Conservation (phyloP, 2,888 invertebrate genomes). For the Desoria tigrina region DNA sequence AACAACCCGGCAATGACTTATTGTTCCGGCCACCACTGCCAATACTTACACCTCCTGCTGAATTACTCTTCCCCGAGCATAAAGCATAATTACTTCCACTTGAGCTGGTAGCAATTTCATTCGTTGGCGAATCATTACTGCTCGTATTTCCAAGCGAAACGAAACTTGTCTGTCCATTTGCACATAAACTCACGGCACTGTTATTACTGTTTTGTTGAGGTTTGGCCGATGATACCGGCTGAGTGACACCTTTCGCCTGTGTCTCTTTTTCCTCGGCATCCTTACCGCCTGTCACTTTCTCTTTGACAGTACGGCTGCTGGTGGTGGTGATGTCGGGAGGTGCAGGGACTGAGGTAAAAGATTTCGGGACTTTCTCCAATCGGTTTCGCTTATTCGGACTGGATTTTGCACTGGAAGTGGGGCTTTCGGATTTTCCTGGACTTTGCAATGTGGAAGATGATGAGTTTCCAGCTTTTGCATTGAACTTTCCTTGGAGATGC, state of each 20-base stretch:
- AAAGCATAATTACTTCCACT: slow-evolving; percentile 6
- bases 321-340: background rate
- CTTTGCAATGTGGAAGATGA: slow-evolving; percentile 21
- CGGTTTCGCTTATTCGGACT: slow-evolving; percentile 33
- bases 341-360: background rate
- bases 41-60: background rate
- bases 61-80: slow-evolving; percentile 5
- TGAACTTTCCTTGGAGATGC: slow-evolving; percentile 42
- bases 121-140: slow-evolving; percentile 4
- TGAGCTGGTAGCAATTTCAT: background rate
- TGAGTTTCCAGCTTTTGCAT: slow-evolving; percentile 32
- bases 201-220: background rate
- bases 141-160: too few species aligned
- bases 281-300: slow-evolving; percentile 14
- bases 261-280: slow-evolving; percentile 19
- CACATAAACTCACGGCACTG: background rate
- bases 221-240: background rate
- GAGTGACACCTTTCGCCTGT: background rate
- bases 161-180: slow-evolving; percentile 5
- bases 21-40: slow-evolving; percentile 8
- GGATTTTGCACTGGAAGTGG: slow-evolving; percentile 25
- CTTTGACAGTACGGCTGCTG: slow-evolving; percentile 3
- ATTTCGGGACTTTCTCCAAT: slow-evolving; percentile 25
- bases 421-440: slow-evolving; percentile 38
- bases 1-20: slow-evolving; percentile 10